Evolutionary conservation across 2,888 invertebrate species (phyloP).

Genomic region (Polyploca ridens): DNA sequence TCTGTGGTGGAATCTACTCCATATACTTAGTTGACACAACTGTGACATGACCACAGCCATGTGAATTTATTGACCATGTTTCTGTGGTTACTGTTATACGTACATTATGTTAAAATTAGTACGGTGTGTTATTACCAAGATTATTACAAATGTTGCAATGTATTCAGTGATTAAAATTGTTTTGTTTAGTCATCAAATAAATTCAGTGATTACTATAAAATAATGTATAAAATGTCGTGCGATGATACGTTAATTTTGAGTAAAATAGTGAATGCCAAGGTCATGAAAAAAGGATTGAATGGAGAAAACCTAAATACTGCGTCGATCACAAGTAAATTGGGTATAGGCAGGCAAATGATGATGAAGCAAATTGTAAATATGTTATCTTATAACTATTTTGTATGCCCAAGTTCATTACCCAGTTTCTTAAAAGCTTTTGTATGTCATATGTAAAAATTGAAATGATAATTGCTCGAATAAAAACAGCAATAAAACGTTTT

Average conservation of each 20-base stretch:
- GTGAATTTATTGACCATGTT: not conserved
- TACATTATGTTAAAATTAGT: not conserved
- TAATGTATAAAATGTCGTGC: too few species aligned
- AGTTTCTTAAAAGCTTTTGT: conserved; percentile 5
- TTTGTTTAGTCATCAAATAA: not conserved
- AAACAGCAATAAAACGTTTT: conserved; percentile 44
- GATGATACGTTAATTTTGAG: too few species aligned
- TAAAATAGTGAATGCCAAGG: too few species aligned
- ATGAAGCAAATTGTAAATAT: too few species aligned
- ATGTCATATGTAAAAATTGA: conserved; percentile 15
- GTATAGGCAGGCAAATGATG: too few species aligned
- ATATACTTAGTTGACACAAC: not conserved
- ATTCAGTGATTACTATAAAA: too few species aligned
- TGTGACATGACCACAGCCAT: conserved; percentile 5
- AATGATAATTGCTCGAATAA: conserved; percentile 29
- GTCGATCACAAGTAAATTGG: too few species aligned
- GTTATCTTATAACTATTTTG: not conserved
- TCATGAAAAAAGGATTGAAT: too few species aligned
- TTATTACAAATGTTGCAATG: not conserved
- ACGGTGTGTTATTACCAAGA: too few species aligned
- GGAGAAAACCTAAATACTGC: too few species aligned
- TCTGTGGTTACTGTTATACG: not conserved
- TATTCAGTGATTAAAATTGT: not conserved
- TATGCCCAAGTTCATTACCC: not conserved
- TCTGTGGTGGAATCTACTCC: not conserved